These are phyloP conservation scores for Paracentrotus lividus DNA, from an alignment of 53 echinoderm and acorn worm species.

Conservation along the genomic window DNA sequence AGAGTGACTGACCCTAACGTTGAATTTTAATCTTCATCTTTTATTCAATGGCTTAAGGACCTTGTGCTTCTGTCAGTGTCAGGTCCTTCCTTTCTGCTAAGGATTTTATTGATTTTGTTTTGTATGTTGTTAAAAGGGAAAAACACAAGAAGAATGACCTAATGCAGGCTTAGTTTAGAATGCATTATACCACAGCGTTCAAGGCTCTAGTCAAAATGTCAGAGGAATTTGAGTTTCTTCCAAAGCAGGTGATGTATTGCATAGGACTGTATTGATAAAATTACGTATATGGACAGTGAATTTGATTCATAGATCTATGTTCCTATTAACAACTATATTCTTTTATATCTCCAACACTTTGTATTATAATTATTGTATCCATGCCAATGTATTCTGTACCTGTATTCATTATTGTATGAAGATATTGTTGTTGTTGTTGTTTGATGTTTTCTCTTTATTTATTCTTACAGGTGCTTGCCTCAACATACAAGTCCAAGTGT, in stretches of 20 bases:
- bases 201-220: constrained; percentile 62
- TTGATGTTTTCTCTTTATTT: neutral
- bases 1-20: too few species aligned
- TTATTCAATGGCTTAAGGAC: neutral
- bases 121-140: neutral
- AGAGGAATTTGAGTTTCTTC: constrained; percentile 21
- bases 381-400: too few species aligned
- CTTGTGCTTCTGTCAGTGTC: neutral
- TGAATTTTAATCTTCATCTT: neutral
- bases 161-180: constrained; percentile 24
- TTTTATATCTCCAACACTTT: too few species aligned
- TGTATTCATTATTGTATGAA: neutral
- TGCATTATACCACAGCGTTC: constrained; percentile 21
- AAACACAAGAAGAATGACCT: neutral
- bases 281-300: too few species aligned
- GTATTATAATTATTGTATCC: too few species aligned
- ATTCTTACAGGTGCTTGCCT: constrained; percentile 80
- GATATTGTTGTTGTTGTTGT: neutral
- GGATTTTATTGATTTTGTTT: neutral
- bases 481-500: constrained; percentile 91
- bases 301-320: neutral
- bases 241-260: constrained; percentile 8
- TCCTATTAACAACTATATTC: neutral
- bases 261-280: neutral
- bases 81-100: neutral